These are phyloP conservation scores for Sarcophaga caerulescens DNA, from an alignment of 2,888 invertebrate genomes.

Conservation along the genomic window DNA sequence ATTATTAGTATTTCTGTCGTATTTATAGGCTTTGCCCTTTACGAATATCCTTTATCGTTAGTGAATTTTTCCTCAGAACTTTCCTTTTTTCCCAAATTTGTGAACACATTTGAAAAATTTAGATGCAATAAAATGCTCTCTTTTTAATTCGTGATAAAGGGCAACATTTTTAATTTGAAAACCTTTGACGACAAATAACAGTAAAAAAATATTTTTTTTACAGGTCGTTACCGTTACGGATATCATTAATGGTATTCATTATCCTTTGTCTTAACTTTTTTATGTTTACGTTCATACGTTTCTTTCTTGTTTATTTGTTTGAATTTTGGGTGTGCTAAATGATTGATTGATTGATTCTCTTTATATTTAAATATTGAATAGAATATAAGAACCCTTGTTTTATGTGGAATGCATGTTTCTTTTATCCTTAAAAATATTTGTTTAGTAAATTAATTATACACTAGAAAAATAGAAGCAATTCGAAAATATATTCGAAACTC, in stretches of 20 bases:
- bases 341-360: not conserved
- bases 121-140: too few relatives aligned
- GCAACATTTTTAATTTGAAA: not conserved
- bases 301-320: not conserved
- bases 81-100: too few relatives aligned
- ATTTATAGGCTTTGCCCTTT: not conserved
- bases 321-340: not conserved
- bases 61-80: too few relatives aligned
- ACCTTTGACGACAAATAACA: too few relatives aligned
- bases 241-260: slow-evolving; percentile 12
- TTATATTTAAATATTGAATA: not conserved
- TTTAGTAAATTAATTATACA: slow-evolving; percentile 15
- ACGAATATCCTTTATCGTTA: too few relatives aligned
- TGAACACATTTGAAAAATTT: too few relatives aligned
- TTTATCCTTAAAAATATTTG: not conserved
- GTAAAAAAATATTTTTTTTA: slow-evolving; percentile 54
- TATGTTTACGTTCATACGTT: not conserved
- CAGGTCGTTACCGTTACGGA: slow-evolving; percentile 73
- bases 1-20: not conserved
- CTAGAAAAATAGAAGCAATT: not conserved
- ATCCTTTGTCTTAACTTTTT: not conserved
- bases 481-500: not conserved
- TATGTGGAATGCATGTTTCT: not conserved
- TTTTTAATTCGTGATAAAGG: too few relatives aligned
- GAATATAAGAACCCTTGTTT: not conserved